phyloP scores from a whole-genome alignment of 2,888 invertebrate species.

The Nipponacmea schrenckii region DNA sequence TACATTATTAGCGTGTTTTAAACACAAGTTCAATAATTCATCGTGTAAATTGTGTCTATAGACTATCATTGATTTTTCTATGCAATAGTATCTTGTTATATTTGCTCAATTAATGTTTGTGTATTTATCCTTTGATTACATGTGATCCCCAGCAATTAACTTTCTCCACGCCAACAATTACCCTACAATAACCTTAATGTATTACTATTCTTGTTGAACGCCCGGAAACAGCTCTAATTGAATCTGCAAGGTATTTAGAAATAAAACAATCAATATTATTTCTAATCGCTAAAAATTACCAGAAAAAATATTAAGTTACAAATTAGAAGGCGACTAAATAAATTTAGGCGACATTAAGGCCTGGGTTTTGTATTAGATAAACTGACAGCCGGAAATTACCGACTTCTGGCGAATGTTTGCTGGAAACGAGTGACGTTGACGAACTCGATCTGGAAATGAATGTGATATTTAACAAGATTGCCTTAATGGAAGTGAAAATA shows the following conservation, averaged over 20 bases:
- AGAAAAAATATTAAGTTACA: not conserved
- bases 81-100: conserved; percentile 3
- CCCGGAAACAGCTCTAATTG: conserved; percentile 3
- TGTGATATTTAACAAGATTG: conserved; percentile 2
- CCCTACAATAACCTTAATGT: not conserved
- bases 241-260: conserved; percentile 7
- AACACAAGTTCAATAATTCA: too few species aligned
- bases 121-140: conserved; percentile 4
- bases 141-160: conserved; percentile 1
- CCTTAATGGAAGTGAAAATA: conserved; percentile 7
- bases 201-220: not conserved
- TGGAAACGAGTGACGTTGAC: not conserved
- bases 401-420: conserved; percentile 8
- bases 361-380: conserved; percentile 6
- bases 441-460: not conserved
- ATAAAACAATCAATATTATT: conserved; percentile 1
- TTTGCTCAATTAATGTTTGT: conserved; percentile 9
- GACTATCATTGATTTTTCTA: not conserved
- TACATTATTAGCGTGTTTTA: too few species aligned
- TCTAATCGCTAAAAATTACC: conserved; percentile 4
- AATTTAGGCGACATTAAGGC: conserved; percentile 5
- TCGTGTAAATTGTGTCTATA: too few species aligned
- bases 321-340: conserved; percentile 8
- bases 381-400: conserved; percentile 8
- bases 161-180: not conserved